A percentile compares a stretch with the other conserved stretches of the same genome.
phyloP scores from a whole-genome alignment of 92 coral and sea anemone genomes.

The Phymanthus crucifer region DNA sequence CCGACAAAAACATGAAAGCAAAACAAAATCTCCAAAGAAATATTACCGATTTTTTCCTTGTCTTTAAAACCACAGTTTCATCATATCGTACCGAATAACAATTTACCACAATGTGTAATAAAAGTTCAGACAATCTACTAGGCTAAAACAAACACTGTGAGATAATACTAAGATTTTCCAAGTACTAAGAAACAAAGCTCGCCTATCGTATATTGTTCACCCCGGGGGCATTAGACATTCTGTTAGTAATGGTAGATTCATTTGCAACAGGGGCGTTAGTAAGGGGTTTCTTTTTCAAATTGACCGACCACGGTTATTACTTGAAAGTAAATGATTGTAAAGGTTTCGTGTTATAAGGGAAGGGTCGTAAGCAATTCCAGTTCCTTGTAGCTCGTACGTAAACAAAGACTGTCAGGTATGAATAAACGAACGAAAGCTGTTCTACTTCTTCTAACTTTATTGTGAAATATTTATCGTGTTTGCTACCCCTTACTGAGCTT shows the following conservation, averaged over 20 bases:
- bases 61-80: neutral
- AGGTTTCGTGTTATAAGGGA: neutral
- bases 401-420: neutral
- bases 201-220: neutral
- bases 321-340: neutral
- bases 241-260: neutral
- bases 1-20: neutral
- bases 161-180: neutral
- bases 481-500: conserved; percentile 22
- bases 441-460: neutral
- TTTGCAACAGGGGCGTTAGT: neutral
- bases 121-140: neutral
- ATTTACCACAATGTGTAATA: neutral
- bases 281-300: neutral
- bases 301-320: neutral
- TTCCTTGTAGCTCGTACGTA: neutral
- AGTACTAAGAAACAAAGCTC: neutral
- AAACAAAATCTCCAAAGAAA: neutral
- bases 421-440: neutral
- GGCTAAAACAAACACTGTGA: neutral
- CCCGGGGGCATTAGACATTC: neutral
- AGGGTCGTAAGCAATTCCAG: neutral
- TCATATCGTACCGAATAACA: neutral
- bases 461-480: conserved; percentile 20
- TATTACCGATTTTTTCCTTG: neutral